These are phyloP conservation scores for Opisthocomus hoazin DNA, from an alignment of 2,113 vertebrate species.

Conservation along the genomic window DNA sequence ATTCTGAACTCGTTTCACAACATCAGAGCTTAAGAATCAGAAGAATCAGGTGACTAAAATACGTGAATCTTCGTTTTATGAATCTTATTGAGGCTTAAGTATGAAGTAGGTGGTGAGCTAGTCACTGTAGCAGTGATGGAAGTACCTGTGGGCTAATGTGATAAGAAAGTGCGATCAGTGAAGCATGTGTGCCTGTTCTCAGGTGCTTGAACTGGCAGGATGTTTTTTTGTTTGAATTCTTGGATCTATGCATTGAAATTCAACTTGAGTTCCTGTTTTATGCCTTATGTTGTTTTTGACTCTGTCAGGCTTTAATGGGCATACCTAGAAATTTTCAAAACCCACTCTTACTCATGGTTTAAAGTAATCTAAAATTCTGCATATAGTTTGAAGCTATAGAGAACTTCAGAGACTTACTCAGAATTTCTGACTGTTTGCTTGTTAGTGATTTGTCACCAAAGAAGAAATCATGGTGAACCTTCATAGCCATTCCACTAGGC, in stretches of 20 bases:
- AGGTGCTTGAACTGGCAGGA: background rate
- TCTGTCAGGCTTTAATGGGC: background rate
- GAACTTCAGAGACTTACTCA: background rate
- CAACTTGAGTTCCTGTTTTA: background rate
- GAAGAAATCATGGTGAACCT: background rate
- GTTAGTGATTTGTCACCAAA: background rate
- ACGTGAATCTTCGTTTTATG: background rate
- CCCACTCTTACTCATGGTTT: background rate
- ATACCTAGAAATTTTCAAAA: background rate
- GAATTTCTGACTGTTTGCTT: background rate
- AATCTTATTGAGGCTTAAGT: background rate
- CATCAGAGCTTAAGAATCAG: background rate
- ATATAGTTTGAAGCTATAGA: background rate
- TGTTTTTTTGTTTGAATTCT: background rate
- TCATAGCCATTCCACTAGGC: background rate
- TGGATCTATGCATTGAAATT: background rate
- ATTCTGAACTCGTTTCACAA: background rate
- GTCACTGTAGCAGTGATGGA: background rate
- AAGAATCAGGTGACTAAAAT: background rate
- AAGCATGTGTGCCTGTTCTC: background rate
- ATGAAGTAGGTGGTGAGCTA: background rate
- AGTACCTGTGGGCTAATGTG: background rate
- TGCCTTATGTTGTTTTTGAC: background rate
- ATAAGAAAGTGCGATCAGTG: background rate
- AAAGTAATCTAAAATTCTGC: background rate